Conservation (phyloP, 2,113 vertebrate species). For the Ictalurus punctatus region DNA sequence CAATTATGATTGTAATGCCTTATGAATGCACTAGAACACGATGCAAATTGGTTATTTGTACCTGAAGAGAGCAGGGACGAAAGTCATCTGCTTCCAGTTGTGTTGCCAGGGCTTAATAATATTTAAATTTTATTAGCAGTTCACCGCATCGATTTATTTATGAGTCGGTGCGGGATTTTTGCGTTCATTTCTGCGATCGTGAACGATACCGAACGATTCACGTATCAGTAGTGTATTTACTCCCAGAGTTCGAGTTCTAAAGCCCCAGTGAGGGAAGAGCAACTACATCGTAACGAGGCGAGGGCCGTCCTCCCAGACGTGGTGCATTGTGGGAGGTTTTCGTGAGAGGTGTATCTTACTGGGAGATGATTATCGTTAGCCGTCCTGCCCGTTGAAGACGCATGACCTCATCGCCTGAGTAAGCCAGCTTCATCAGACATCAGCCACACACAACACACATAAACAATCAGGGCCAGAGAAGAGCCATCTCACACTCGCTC, state of each 20-base stretch:
- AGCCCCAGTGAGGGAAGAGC: neutral
- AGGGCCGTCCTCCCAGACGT: neutral
- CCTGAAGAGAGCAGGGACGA: neutral
- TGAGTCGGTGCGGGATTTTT: neutral
- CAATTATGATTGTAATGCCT: neutral
- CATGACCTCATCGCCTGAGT: slow-evolving; percentile 40
- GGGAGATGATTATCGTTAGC: slow-evolving; percentile 19
- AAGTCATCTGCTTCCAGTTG: neutral
- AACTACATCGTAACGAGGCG: neutral
- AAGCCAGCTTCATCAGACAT: slow-evolving; percentile 26
- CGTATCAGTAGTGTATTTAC: neutral
- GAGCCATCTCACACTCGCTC: slow-evolving; percentile 8
- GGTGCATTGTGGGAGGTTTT: slow-evolving; percentile 3
- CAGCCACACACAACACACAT: neutral
- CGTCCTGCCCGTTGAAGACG: slow-evolving; percentile 7
- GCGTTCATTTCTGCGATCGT: too few relatives aligned
- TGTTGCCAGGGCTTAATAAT: neutral
- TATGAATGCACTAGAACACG: neutral
- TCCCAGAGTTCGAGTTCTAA: neutral
- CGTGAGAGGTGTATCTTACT: neutral
- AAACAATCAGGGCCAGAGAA: slow-evolving; percentile 11
- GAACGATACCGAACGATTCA: neutral
- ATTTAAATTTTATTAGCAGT: neutral
- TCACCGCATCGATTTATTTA: neutral
- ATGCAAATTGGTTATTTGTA: neutral